Conservation (phyloP, 2,888 invertebrate species). For the Tridacna crocea region DNA sequence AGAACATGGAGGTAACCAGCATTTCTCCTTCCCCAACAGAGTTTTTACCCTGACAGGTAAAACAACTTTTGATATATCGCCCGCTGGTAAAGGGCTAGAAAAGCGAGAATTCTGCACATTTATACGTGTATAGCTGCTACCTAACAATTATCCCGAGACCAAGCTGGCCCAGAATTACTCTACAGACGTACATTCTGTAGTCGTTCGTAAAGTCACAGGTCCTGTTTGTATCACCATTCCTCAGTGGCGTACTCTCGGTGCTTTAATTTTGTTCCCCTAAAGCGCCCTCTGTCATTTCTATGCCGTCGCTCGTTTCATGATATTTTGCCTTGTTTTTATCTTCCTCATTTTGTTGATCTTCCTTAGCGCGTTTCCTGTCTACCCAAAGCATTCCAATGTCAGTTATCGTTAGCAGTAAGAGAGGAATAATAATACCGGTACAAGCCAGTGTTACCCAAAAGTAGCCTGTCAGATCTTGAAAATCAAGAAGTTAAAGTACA, state of each 20-base stretch:
- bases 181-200: neutral
- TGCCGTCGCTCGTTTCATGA: neutral
- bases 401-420: neutral
- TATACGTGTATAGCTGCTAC: too few relatives aligned
- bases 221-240: neutral
- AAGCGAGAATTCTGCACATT: too few relatives aligned
- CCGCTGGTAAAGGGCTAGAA: too few relatives aligned
- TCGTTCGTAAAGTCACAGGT: neutral
- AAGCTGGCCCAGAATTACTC: neutral
- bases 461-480: neutral
- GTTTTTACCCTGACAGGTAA: too few relatives aligned
- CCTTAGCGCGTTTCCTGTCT: constrained; percentile 5
- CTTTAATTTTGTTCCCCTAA: neutral
- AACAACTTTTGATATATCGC: too few relatives aligned
- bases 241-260: neutral
- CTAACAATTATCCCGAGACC: neutral
- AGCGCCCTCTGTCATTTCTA: neutral
- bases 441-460: constrained; percentile 15
- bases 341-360: neutral
- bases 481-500: too few relatives aligned
- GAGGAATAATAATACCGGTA: constrained; percentile 11
- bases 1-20: too few relatives aligned
- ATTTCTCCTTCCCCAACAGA: too few relatives aligned
- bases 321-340: neutral
- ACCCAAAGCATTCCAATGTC: constrained; percentile 4